Evolutionary conservation across 1,140 invertebrate genomes (phyloP), one percentile per base, ranked within the genome.

Genomic region (Drosophila carrolli): DNA sequence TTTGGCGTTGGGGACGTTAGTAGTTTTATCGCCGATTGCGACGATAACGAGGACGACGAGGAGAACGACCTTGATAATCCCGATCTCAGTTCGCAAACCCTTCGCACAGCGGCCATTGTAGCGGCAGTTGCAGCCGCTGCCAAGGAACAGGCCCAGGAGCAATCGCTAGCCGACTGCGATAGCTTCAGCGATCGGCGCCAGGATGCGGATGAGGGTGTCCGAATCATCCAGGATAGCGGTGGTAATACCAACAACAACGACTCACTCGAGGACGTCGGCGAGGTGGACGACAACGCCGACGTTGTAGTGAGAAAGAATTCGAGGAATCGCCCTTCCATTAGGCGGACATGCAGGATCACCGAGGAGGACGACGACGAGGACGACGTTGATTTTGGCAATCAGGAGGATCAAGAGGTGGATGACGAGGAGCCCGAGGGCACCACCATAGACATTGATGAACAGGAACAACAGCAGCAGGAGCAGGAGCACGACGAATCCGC

Each of bases 1-100:
- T 86, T 91, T 27, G 90, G 90, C 5, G 90, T 91, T 14, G 90
- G 90, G 4, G 85, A 90, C 57, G 57, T 90, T 11, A 90, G 85
- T 63, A 91, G 85, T 23, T 91, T 91, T 19, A 83, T 90, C 10
- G 90, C 70, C 9, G 81, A 89, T 35, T 63, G 60, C 68, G 84
- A 79, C 23, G 60, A 70, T 10, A 56, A 57, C 23, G 60, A 66
- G 29, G 81, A 85, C 63, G 82, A 81, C 61, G 78, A 77, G 29
- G 58, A 75, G 6, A 32, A 32, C 53, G 77, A 77, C 57, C 63
- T 51, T 0, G 58, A 81, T 38, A 74, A 81, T 43, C 75, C 60
- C 10, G 75, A 84, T 70, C 67, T 83, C n/a, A 82, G 79, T 38
- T 89, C 88, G n/a, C 88, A 88, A 44, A 89, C 88, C 2, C 55